Percentiles rank a stretch among this genome's conserved stretches.
These are phyloP conservation scores for Hormiphora californensis DNA, from an alignment of 37 sponge, comb jelly and placozoan genomes.

Conservation along the genomic window DNA sequence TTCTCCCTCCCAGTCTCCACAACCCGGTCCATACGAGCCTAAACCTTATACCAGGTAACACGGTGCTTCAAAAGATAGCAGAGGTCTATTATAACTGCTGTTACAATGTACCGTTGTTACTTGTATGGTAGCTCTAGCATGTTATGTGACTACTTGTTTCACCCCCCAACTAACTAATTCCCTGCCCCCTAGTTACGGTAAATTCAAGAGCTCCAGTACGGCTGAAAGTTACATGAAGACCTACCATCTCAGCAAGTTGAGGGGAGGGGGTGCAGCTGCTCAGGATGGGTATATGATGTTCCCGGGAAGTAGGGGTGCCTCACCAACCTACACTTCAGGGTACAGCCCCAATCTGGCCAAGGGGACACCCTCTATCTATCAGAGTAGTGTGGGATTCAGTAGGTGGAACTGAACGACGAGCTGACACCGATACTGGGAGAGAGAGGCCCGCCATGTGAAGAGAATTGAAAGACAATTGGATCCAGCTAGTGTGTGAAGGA, in stretches of 20 bases:
- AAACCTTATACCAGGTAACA: constrained; percentile 29
- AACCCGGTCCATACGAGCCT: constrained; percentile 53
- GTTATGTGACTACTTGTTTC: background rate
- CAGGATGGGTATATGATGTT: constrained; percentile 49
- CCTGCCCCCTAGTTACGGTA: background rate
- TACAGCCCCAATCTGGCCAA: constrained; percentile 51
- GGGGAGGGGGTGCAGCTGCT: background rate
- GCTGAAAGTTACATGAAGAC: constrained; percentile 54
- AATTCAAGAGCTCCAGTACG: constrained; percentile 50
- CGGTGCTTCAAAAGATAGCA: background rate
- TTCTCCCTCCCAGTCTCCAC: constrained; percentile 52
- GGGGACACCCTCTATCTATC: constrained; percentile 52
- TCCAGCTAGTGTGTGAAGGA: background rate
- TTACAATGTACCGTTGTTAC: background rate
- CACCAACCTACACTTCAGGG: constrained; percentile 4
- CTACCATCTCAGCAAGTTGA: constrained; percentile 38
- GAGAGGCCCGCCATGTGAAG: background rate
- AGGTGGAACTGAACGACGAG: constrained; percentile 21
- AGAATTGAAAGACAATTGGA: background rate
- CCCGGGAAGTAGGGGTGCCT: constrained; percentile 30
- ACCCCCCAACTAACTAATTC: no score
- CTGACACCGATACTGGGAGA: background rate
- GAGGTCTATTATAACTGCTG: background rate
- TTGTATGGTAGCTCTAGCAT: background rate
- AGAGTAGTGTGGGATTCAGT: constrained; percentile 47